A percentile compares a stretch with the other conserved stretches of the same genome.
Evolutionary conservation across 2,797 vertebrate genomes (phyloP).

Genomic region (Anguilla marmorata): DNA sequence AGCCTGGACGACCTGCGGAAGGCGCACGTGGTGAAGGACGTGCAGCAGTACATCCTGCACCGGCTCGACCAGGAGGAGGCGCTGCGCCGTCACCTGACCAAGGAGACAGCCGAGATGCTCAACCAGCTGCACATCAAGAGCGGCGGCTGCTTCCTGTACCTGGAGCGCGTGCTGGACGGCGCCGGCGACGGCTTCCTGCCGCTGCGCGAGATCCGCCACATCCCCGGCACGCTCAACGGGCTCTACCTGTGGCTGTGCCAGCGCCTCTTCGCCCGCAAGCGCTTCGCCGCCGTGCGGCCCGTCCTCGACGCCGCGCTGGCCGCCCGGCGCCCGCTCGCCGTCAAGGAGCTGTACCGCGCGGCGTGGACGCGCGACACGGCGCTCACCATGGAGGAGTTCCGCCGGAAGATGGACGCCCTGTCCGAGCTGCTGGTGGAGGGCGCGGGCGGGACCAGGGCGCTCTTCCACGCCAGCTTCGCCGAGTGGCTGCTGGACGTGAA

Average conservation of each 20-base stretch:
- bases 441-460: conserved; percentile 86
- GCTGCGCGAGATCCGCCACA: conserved; percentile 96
- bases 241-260: conserved; percentile 99
- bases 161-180: conserved; percentile 95
- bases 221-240: conserved; percentile 95
- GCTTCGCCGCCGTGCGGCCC: conserved; percentile 97
- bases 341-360: conserved; percentile 89
- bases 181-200: conserved; percentile 97
- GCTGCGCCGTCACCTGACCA: conserved; percentile 94
- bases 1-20: conserved; percentile 97
- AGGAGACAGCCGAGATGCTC: conserved; percentile 97
- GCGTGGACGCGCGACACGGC: conserved; percentile 97
- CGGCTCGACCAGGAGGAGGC: conserved; percentile 96
- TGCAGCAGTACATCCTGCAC: conserved; percentile 98
- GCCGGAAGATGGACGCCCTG: conserved; percentile 94
- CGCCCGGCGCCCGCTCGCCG: conserved; percentile 87
- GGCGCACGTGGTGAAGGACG: conserved; percentile 97
- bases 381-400: conserved; percentile 91
- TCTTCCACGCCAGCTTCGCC: conserved; percentile 98
- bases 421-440: conserved; percentile 91
- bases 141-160: conserved; percentile 96
- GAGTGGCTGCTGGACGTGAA: conserved; percentile 99
- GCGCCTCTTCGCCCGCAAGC: conserved; percentile 96
- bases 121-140: conserved; percentile 99
- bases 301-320: conserved; percentile 96